Percentiles rank a stretch among this genome's conserved stretches.
These are phyloP conservation scores for Archips crataeganus DNA, from an alignment of 2,888 invertebrate genomes.

Conservation along the genomic window DNA sequence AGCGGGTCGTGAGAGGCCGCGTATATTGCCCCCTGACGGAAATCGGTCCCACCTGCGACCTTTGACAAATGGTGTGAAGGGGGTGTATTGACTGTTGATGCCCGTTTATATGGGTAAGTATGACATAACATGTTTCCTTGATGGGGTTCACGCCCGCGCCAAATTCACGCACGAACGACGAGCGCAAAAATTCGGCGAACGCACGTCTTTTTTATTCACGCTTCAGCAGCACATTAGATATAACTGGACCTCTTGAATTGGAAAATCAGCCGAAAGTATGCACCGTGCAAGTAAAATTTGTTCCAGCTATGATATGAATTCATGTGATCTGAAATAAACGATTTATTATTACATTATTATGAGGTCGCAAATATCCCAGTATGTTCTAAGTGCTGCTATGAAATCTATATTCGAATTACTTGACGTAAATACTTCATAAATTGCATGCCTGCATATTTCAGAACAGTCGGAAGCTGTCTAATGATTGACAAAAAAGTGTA, in stretches of 20 bases:
- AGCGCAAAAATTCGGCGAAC: not conserved
- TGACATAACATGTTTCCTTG: constrained; percentile 22
- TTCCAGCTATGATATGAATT: no score
- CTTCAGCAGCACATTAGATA: not conserved
- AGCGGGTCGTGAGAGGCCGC: constrained; percentile 20
- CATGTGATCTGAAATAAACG: no score
- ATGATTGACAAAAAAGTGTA: no score
- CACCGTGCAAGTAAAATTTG: no score
- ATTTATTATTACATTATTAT: no score
- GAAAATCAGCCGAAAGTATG: not conserved
- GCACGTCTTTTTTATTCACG: not conserved
- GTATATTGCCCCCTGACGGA: constrained; percentile 28
- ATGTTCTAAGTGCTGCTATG: no score
- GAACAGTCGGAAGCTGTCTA: no score
- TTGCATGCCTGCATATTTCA: no score
- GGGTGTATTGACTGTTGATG: constrained; percentile 32
- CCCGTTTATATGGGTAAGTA: constrained; percentile 12
- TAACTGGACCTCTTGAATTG: not conserved
- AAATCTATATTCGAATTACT: no score
- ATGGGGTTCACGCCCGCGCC: not conserved
- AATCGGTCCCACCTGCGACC: constrained; percentile 41
- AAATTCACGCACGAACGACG: constrained; percentile 4
- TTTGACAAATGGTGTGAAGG: constrained; percentile 39
- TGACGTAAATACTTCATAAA: no score
- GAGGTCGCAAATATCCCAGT: no score